Base-by-base conservation (phyloP, 2,888 invertebrate genomes). In the Lochmaea crataegi region DNA sequence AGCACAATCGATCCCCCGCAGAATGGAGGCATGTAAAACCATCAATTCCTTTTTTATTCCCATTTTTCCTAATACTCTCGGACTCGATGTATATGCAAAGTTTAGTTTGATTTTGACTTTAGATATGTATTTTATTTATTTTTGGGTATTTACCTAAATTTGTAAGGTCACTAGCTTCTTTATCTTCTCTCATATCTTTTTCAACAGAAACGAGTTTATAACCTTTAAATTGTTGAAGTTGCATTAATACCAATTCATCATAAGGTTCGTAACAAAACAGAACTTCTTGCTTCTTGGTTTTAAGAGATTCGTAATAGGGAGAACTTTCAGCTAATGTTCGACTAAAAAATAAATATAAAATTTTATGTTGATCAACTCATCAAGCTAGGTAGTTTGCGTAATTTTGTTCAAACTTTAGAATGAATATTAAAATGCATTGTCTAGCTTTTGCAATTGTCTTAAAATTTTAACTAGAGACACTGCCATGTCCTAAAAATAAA, bases 211-310 rank as follows among this genome's bases (percentile, higher is more conserved):
- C 92, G 7, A 99, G 88, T 73, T 89, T 88, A 80, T 92, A 90
- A 63, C 92, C 91, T 77, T 92, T 92, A 85, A 94, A 99, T 84
- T 94, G 92, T 75, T 92, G 92, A 71, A 98, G 87, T 82, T 98
- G 97, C 90, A 97, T 92, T 22, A 99, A 88, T 3, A 98, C 96
- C 68, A 99, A 88, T 86, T 99, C 99, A 86, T 99, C 99, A 81
- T 98, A 97, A n/a, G 96, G 94, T 84, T 99, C 98, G 82, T 96
- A 98, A 83, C 98, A 96, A 88, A 97, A 99, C 14, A 99, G 87
- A 0, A 99, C 98, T 88, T 98, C 97, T 6, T 94, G 91, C 79
- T 96, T 92, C 66, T 93, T 93, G 83, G 94, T 93, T 84, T 95
- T 96, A 16, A 99, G 89, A 12, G 95, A 94, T 88, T 99, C 99